Evolutionary conservation across 2,113 vertebrate genomes (phyloP).

Genomic region (Alethe diademata): DNA sequence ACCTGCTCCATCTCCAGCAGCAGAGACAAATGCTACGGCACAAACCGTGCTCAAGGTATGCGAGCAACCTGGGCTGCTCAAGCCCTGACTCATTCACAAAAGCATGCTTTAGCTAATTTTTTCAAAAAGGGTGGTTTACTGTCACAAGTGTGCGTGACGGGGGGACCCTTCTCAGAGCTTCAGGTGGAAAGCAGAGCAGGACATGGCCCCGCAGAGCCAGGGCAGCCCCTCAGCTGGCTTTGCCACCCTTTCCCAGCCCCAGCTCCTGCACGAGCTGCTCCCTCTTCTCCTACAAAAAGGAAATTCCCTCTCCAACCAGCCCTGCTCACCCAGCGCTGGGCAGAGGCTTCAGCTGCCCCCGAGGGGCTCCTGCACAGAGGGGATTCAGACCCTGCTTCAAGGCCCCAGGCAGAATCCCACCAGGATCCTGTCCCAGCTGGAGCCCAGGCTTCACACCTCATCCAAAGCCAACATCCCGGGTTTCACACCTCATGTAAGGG

Average conservation of each 20-base stretch:
- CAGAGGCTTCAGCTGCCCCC: background rate
- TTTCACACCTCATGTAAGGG: background rate
- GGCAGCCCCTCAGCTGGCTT: background rate
- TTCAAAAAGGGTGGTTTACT: background rate
- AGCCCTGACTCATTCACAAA: background rate
- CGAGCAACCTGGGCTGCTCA: background rate
- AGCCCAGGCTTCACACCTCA: background rate
- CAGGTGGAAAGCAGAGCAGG: background rate
- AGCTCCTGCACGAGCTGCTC: background rate
- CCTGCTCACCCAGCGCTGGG: background rate
- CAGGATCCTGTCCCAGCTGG: background rate
- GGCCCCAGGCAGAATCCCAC: background rate
- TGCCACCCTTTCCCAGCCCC: background rate
- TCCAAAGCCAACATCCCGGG: background rate
- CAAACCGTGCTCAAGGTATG: background rate
- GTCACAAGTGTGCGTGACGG: accelerated
- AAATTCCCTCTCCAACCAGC: background rate
- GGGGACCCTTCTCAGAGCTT: background rate
- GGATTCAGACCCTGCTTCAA: background rate
- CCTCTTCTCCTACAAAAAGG: background rate
- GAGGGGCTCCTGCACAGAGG: background rate
- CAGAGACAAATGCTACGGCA: background rate
- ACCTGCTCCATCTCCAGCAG: background rate
- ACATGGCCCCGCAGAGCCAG: accelerated
- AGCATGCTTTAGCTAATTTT: background rate